Evolutionary conservation across 2,113 vertebrate species (phyloP), one percentile per base, ranked within the genome.

Genomic region (Onychostruthus taczanowskii): DNA sequence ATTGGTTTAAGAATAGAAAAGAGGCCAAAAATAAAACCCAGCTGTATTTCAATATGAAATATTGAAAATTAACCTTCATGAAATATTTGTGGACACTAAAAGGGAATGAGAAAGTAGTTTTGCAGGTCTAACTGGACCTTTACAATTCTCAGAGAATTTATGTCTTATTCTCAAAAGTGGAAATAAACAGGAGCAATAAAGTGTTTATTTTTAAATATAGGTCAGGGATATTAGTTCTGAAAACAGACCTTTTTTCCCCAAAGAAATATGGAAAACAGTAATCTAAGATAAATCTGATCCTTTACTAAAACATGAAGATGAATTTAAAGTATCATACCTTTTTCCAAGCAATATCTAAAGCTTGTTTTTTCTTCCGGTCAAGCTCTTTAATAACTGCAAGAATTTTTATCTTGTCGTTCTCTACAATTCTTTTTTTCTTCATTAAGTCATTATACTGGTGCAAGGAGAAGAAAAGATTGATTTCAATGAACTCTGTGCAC

Each of bases 331-430:
- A 21, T 87, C 92, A 35, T 98, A 99, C 99, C 99, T 99, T 99
- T 97, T 99, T 98, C 99, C 99, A 99, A 3, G 99, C 99, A 88
- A 99, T 53, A 59, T 99, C 97, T 59, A 99, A 97, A 59, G 99
- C 97, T 94, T 99, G 97, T 6, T 98, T 99, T 98, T 99, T 99
- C 97, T 98, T 99, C 96, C 97, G 97, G 95, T 99, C 99, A 96
- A 99, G 97, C 91, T 99, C 99, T 97, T 98, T 93, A 77, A 99
- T 99, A 85, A 98, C 97, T 95, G 97, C 96, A 94, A 99, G 95
- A 91, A 99, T 99, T 97, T 99, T 99, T 21, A 90, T 85, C 95
- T 99, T 99, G 97, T 99, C 99, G 23, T 98, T 99, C 97, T 99
- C 99, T 63, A 99, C 99, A 61, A 99, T 99, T 95, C 98, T 98